Evolutionary conservation across 2,888 invertebrate species (phyloP).

Genomic region (Linyphia triangularis): DNA sequence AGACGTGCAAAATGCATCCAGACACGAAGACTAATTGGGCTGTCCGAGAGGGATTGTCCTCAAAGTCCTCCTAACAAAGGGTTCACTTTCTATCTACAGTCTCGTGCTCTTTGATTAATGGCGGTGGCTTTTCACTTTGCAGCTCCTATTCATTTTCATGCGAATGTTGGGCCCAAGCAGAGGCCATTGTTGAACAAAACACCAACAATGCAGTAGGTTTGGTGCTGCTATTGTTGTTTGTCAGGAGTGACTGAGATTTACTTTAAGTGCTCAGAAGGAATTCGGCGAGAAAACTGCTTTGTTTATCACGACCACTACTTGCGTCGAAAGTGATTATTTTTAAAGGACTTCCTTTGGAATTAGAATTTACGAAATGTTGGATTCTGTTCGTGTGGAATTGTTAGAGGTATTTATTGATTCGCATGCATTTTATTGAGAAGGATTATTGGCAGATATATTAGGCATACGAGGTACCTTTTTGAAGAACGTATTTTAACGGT

Average conservation of each 20-base stretch:
- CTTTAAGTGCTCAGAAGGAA: neutral
- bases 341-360: no score
- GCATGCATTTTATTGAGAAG: no score
- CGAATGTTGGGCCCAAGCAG: constrained; percentile 3
- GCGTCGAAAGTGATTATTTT: neutral
- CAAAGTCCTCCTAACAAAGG: constrained; percentile 53
- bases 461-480: no score
- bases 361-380: no score
- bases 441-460: no score
- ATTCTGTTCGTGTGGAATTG: no score
- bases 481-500: no score
- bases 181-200: constrained; percentile 36
- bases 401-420: no score
- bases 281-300: neutral
- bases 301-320: neutral
- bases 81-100: constrained; percentile 39
- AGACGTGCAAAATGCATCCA: constrained; percentile 31
- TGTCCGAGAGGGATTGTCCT: constrained; percentile 40
- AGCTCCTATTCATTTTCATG: constrained; percentile 41
- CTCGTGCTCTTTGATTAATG: constrained; percentile 58
- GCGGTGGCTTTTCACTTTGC: constrained; percentile 56
- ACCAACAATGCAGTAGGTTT: constrained; percentile 32
- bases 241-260: neutral
- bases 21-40: constrained; percentile 63
- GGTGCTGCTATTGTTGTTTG: neutral